Base-by-base conservation (phyloP, 2,113 vertebrate species). In the Melanotaenia duboulayi region DNA sequence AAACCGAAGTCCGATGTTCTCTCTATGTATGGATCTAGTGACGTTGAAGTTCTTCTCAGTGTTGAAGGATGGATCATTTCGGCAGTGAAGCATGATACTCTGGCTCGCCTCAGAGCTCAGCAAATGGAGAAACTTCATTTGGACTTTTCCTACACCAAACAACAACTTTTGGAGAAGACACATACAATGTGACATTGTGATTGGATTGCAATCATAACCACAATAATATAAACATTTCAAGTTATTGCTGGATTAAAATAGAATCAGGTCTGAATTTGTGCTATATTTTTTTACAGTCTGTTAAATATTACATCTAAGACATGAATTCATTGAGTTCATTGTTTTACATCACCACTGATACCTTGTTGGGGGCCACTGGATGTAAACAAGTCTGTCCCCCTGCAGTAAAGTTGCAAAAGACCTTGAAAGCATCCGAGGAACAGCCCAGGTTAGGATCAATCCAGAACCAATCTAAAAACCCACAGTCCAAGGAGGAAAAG, bases 71-170 rank as follows among this genome's bases (percentile, higher is more conserved):
- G 94, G 91, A 4, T 93, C 87, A 51, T 92, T 95, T 23, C 95
- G 94, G 84, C 97, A 99, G 78, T 97, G 96, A 71, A 98, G 78
- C 6, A 95, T 96, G 87, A 99, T 93, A 83, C 86, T 91, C 35
- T 99, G 98, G 64, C 91, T 95, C 80, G 96, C 97, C 87, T 96
- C 95, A n/a, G 93, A 92, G 86, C 97, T 99, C 92, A 99, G 89
- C 68, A 99, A 93, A 86, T 99, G 98, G 86, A 99, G 95, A 86
- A 99, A 99, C 89, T 98, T 99, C 97, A 99, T 98, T 92, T 99
- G 98, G 72, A 99, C 97, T 91, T 96, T 97, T 57, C 95, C 95
- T 35, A 96, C 67, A 54, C 91, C 95, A 39, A 98, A 98, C 76
- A 90, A 93, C 95, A 97, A 88, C 98, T 99, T 84, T 74, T 59